Conservation (phyloP, 2,797 vertebrate species). For the Pipistrellus pipistrellus region DNA sequence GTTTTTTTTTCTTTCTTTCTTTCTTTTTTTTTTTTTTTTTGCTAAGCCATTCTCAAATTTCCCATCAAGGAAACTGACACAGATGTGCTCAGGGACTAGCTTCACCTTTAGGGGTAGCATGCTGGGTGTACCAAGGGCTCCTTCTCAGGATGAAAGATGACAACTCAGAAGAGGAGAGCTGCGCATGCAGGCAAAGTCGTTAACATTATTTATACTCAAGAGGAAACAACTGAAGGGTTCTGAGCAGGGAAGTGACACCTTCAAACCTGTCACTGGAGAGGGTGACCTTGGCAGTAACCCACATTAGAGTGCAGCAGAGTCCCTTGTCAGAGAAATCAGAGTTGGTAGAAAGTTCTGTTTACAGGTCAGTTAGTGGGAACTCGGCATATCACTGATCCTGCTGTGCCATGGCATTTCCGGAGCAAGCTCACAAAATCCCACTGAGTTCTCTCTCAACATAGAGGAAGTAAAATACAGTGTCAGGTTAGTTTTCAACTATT, state of each 20-base stretch:
- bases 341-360: neutral
- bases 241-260: neutral
- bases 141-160: neutral
- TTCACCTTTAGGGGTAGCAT: neutral
- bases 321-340: neutral
- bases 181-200: neutral
- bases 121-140: neutral
- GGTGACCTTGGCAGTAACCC: neutral
- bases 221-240: constrained; percentile 25
- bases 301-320: neutral
- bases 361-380: neutral
- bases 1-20: neutral
- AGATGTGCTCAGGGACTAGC: neutral
- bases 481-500: neutral
- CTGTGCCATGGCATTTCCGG: neutral
- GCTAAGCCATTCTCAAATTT: constrained; percentile 3
- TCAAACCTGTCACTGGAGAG: neutral
- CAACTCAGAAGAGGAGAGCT: neutral
- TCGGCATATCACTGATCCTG: neutral
- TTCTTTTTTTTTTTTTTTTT: neutral
- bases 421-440: neutral
- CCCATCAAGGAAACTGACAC: neutral
- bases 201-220: neutral
- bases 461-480: neutral
- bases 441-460: neutral